Base-by-base conservation (phyloP, 1,140 invertebrate genomes). In the Cryptotermes secundus region DNA sequence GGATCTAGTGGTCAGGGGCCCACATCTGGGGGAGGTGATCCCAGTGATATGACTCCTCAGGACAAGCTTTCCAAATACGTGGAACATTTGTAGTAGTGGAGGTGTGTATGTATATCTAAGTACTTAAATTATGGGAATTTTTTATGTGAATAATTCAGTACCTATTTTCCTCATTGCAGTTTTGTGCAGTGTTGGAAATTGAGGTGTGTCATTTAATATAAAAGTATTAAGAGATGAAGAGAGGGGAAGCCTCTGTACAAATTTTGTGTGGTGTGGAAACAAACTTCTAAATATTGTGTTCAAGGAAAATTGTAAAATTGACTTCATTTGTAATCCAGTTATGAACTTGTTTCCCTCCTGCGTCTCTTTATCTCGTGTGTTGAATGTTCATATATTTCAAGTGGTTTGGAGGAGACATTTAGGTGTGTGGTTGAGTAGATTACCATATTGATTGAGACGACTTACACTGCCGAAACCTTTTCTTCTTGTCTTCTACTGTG, bases 31-130 rank as follows among this genome's bases (percentile, higher is more conserved):
- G 81, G 84, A 81, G 59, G 80, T 80, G 86, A 85, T 83, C 79
- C 86, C 81, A 89, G 90, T 83, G 93, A 94, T 80, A 94, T 97
- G 92, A 97, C 96, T 87, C 96, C 96, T 86, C 96, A 97, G 90
- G 97, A 98, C 91, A 96, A 97, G 90, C 92, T 98, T 86, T 96
- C 95, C 86, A 97, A 97, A 91, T 97, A 97, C 91, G 96, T 97
- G 87, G 96, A 98, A 92, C 95, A 97, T 90, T 96, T 98, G 92
- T 96, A 95, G 94, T 85, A 86, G 36, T 85, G 53, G 82, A 31
- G 16, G 35, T 82, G 80, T 34, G 36, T 53, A 79, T 34, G 34
- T 45, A n/a, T 65, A 36, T 81, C 53, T 49, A 59, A 45, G 80
- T 84, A 84, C 80, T 82, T 53, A 81, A 84, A 81, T 84, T 84